Percentiles rank a stretch among this genome's conserved stretches.
Conservation (phyloP, 2,888 invertebrate genomes). For the Helleia helle region DNA sequence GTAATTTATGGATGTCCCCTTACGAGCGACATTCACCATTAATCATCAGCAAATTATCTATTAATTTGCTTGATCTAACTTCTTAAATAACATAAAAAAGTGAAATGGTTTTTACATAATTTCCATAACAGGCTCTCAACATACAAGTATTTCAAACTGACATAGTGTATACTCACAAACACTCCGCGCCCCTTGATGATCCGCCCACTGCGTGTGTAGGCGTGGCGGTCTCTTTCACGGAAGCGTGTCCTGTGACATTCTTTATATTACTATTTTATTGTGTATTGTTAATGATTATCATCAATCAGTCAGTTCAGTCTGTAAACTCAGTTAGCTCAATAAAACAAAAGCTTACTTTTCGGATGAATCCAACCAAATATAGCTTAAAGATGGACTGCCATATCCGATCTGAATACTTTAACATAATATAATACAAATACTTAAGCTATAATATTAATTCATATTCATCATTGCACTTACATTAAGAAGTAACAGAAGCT, state of each 20-base stretch:
- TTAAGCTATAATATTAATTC: background rate
- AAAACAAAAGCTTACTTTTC: too few relatives aligned
- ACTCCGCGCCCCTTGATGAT: slow-evolving; percentile 93
- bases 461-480: slow-evolving; percentile 32
- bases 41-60: background rate
- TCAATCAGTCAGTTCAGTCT: too few relatives aligned
- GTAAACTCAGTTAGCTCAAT: too few relatives aligned
- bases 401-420: too few relatives aligned
- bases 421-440: background rate
- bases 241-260: slow-evolving; percentile 39
- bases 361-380: too few relatives aligned
- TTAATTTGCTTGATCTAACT: background rate
- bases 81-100: too few relatives aligned
- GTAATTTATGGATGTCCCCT: too few relatives aligned
- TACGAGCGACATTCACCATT: background rate
- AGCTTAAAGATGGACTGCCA: too few relatives aligned
- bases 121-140: too few relatives aligned
- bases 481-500: slow-evolving; percentile 43
- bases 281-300: too few relatives aligned
- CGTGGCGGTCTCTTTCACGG: slow-evolving; percentile 56
- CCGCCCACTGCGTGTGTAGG: slow-evolving; percentile 83
- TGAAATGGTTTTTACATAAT: background rate
- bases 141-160: too few relatives aligned
- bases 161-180: slow-evolving; percentile 87
- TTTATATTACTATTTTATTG: too few relatives aligned